A percentile compares a stretch with the other conserved stretches of the same genome.
These are phyloP conservation scores for Diplodus puntazzo DNA, from an alignment of 2,797 vertebrate genomes.

Conservation along the genomic window DNA sequence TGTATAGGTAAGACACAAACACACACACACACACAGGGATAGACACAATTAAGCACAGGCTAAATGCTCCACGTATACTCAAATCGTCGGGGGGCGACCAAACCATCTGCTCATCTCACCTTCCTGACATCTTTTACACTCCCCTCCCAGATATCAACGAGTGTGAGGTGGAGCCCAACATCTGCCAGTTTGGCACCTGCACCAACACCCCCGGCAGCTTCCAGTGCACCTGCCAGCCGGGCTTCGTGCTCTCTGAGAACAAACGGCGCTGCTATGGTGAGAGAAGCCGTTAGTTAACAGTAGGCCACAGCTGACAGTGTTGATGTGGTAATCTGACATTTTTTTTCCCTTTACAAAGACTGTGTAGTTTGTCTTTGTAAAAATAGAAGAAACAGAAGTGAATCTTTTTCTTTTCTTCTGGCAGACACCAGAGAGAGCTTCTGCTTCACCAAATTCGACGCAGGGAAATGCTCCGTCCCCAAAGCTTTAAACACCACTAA, in stretches of 20 bases:
- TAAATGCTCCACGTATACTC: background rate
- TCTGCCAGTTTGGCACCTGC: conserved; percentile 94
- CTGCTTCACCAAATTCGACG: conserved; percentile 95
- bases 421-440: conserved; percentile 94
- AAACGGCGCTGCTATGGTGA: conserved; percentile 93
- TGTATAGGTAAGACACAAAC: conserved; percentile 88
- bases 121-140: background rate
- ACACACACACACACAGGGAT: conserved; percentile 11
- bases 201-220: conserved; percentile 94
- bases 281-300: conserved; percentile 44
- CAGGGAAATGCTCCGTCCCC: conserved; percentile 91
- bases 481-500: conserved; percentile 96
- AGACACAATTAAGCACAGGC: background rate
- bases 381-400: background rate
- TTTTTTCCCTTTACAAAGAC: background rate
- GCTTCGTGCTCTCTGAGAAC: conserved; percentile 93
- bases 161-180: conserved; percentile 91
- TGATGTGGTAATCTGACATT: conserved; percentile 4
- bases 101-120: conserved; percentile 28
- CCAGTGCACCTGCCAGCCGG: conserved; percentile 91
- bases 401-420: background rate
- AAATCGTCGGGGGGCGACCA: background rate
- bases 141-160: conserved; percentile 91
- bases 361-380: background rate
- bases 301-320: background rate